A percentile compares a stretch with the other conserved stretches of the same genome.
Evolutionary conservation across 2,113 vertebrate species (phyloP).

Genomic region (Setophaga kirtlandii): DNA sequence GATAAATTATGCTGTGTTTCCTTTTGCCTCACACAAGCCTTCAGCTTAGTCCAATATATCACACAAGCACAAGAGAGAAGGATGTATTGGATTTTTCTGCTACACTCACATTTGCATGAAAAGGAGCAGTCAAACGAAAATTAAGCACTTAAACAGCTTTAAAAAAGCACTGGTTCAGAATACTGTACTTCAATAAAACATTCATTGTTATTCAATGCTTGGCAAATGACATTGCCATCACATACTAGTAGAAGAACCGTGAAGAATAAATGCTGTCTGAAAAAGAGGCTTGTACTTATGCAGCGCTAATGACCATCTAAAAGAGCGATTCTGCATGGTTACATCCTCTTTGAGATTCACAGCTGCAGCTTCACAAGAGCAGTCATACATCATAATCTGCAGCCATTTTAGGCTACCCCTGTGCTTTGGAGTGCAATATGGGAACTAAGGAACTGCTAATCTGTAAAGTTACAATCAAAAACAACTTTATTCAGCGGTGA

Average conservation of each 20-base stretch:
- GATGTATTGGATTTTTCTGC: constrained; percentile 12
- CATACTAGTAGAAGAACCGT: constrained; percentile 17
- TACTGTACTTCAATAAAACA: constrained; percentile 58
- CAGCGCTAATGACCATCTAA: constrained; percentile 42
- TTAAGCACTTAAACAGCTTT: constrained; percentile 38
- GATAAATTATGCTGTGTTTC: constrained; percentile 20
- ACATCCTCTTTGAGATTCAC: constrained; percentile 49
- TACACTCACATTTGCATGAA: constrained; percentile 31
- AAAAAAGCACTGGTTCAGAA: constrained; percentile 46
- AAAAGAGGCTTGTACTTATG: constrained; percentile 30
- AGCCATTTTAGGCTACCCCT: constrained; percentile 58
- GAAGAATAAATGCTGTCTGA: constrained; percentile 41
- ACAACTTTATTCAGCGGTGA: neutral
- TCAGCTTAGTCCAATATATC: constrained; percentile 12
- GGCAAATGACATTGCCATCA: constrained; percentile 36
- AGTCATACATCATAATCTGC: constrained; percentile 60
- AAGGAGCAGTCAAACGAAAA: constrained; percentile 44
- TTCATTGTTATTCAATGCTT: constrained; percentile 57
- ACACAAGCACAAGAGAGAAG: neutral
- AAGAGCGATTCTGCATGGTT: constrained; percentile 32
- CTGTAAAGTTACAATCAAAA: neutral
- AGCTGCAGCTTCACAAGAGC: constrained; percentile 42
- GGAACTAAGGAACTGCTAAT: neutral
- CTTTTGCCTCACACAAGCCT: neutral
- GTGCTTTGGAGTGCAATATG: neutral